Base-by-base conservation (phyloP, 1,140 invertebrate species). In the Dendrolimus kikuchii region DNA sequence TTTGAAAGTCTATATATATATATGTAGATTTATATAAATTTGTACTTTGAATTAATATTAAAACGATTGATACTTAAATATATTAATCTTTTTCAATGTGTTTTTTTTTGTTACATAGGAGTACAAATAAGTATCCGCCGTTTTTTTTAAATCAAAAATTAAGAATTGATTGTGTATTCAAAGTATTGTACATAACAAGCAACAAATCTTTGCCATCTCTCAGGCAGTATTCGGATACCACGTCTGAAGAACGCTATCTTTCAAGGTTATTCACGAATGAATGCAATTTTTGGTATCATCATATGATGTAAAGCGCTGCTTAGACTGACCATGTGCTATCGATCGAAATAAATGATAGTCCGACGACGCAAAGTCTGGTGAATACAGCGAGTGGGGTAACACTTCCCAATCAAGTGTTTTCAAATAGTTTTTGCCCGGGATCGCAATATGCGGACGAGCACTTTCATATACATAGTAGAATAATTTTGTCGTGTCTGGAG, bases 401-500 rank as follows among this genome's bases (percentile, higher is more conserved):
- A 23, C 36, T n/a, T n/a, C n/a, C n/a, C n/a, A n/a, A n/a, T n/a
- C n/a, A n/a, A n/a, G 36, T 4, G 4, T 9, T 2, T 46, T 5
- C 45, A 10, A 46, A 10, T 46, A 2, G 4, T 46, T 46, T 46
- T 46, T 46, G n/a, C n/a, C 45, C 2, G 45, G 4, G 4, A 6
- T 23, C 4, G 45, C 5, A 5, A 46, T 6, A 46, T 46, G 45
- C 5, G 7, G 45, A 46, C 45, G 45, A 46, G 45, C 45, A 46
- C 36, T 46, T 4, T 54, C 38, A 40, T 54, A 5, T n/a, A n/a
- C n/a, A n/a, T n/a, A n/a, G n/a, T n/a, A n/a, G n/a, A n/a, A n/a
- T n/a, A n/a, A n/a, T n/a, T n/a, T n/a, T n/a, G n/a, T 54, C 46
- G 8, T 54, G 52, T 54, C 52, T 54, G 23, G 46, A 54, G 23